Conservation (phyloP, 2,888 invertebrate genomes). For the Thelaira solivaga region DNA sequence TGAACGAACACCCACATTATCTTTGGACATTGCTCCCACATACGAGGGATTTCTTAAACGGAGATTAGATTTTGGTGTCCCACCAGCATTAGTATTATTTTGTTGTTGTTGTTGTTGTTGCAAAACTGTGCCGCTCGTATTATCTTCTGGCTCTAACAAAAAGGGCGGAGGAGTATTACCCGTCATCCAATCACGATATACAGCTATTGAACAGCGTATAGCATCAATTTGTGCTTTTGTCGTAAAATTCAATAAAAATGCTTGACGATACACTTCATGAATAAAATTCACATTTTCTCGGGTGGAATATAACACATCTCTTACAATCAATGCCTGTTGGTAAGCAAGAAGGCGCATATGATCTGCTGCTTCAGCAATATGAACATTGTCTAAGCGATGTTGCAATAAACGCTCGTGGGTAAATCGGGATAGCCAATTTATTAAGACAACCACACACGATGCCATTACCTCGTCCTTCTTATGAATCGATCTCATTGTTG, state of each 20-base stretch:
- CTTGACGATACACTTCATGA: constrained; percentile 95
- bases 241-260: constrained; percentile 90
- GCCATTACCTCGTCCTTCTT: constrained; percentile 83
- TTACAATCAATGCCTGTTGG: constrained; percentile 82
- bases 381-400: constrained; percentile 73
- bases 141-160: constrained; percentile 83
- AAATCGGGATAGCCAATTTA: constrained; percentile 93
- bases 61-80: constrained; percentile 76
- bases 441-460: constrained; percentile 87
- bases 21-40: constrained; percentile 88
- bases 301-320: constrained; percentile 90
- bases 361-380: constrained; percentile 75
- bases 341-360: constrained; percentile 73
- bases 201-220: constrained; percentile 90
- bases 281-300: constrained; percentile 96
- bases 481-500: constrained; percentile 80
- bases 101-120: constrained; percentile 61
- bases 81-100: constrained; percentile 72
- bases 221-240: constrained; percentile 87
- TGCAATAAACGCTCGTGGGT: constrained; percentile 82
- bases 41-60: constrained; percentile 90
- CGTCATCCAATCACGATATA: constrained; percentile 97
- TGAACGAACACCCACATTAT: constrained; percentile 88
- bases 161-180: constrained; percentile 88
- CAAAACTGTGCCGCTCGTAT: constrained; percentile 12